Evolutionary conservation across 2,888 invertebrate genomes (phyloP).

Genomic region (Hymenopus coronatus): DNA sequence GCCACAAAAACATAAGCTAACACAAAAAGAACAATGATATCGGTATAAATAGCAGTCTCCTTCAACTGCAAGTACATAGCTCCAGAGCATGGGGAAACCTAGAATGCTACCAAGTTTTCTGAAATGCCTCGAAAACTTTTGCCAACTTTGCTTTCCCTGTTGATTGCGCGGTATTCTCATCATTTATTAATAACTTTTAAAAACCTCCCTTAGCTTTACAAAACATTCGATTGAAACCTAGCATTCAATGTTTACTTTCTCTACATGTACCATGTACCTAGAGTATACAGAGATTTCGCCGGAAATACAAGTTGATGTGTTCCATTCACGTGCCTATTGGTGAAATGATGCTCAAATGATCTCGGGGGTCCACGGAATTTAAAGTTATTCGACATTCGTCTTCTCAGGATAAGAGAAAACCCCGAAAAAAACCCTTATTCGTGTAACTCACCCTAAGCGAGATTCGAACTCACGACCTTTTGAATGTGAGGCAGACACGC

Average conservation of each 20-base stretch:
- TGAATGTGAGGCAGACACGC: no score
- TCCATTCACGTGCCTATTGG: no score
- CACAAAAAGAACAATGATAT: background rate
- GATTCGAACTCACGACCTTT: no score
- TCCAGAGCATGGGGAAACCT: background rate
- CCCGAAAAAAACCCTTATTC: no score
- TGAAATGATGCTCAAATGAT: no score
- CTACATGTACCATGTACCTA: no score
- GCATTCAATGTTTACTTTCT: background rate
- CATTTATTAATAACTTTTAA: background rate
- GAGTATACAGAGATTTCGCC: no score
- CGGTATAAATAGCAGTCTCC: background rate
- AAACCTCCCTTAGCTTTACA: background rate
- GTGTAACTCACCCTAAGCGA: no score
- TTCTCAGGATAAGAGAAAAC: no score
- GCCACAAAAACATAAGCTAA: background rate
- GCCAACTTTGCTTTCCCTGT: background rate
- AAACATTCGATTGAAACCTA: background rate
- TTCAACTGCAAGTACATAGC: background rate
- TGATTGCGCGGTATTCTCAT: background rate
- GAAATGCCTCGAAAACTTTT: background rate
- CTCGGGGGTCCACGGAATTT: no score
- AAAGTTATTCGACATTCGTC: no score
- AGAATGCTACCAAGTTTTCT: background rate
- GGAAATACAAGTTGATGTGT: no score